phyloP scores from a whole-genome alignment of 2,888 invertebrate species.

The Yponomeuta malinellus region DNA sequence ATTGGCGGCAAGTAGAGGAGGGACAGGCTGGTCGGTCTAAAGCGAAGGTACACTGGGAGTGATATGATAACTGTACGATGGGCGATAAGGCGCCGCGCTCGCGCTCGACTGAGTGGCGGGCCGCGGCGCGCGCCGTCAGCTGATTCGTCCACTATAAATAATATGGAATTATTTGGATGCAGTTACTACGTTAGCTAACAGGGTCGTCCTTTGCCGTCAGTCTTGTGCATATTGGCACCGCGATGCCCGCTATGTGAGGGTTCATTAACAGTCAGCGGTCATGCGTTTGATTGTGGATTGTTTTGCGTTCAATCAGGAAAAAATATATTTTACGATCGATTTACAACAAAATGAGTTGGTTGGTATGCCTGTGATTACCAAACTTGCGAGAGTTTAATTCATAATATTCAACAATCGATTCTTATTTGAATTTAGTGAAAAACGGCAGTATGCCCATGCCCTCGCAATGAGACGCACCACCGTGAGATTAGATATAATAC shows the following conservation, averaged over 20 bases:
- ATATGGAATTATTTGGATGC: constrained; percentile 61
- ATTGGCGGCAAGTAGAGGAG: neutral
- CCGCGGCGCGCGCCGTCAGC: constrained; percentile 43
- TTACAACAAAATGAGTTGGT: neutral
- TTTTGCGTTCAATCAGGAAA: neutral
- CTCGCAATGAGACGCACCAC: too few relatives aligned
- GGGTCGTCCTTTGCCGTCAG: constrained; percentile 18
- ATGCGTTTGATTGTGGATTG: neutral
- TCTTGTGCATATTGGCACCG: constrained; percentile 2
- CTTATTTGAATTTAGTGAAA: too few relatives aligned
- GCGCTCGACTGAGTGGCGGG: constrained; percentile 23
- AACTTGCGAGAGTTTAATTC: too few relatives aligned
- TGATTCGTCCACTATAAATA: constrained; percentile 71
- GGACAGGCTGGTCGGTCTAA: neutral
- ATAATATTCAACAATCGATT: too few relatives aligned
- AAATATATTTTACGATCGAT: neutral
- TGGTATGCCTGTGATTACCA: too few relatives aligned
- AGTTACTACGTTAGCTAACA: constrained; percentile 37
- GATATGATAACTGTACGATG: constrained; percentile 9
- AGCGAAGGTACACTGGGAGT: constrained; percentile 32
- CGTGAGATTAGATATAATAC: too few relatives aligned
- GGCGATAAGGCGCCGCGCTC: neutral
- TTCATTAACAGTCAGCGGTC: neutral
- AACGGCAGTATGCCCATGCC: too few relatives aligned
- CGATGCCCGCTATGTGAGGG: neutral